These are phyloP conservation scores for Plecotus auritus DNA, from an alignment of 2,113 vertebrate genomes.

Conservation along the genomic window DNA sequence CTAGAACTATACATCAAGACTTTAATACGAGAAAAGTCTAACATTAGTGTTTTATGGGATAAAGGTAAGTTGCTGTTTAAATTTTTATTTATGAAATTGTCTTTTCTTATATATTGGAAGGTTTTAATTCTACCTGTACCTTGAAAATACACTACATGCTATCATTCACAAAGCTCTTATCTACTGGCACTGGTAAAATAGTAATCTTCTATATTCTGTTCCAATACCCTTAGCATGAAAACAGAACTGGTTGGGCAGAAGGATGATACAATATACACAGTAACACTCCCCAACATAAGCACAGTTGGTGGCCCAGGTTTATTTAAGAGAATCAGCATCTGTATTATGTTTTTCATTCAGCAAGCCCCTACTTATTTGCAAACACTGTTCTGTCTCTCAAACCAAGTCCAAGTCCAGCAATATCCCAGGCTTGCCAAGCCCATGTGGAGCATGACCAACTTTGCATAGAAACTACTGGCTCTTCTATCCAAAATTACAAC, in stretches of 20 bases:
- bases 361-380: constrained; percentile 39
- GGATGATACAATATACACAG: neutral
- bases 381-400: neutral
- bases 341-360: constrained; percentile 27
- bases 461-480: neutral
- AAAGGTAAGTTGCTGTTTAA: neutral
- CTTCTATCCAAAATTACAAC: neutral
- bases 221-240: neutral
- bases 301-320: constrained; percentile 20
- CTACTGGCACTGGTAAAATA: neutral
- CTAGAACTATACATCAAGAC: neutral
- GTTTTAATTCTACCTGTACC: neutral
- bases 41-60: neutral
- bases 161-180: neutral
- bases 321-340: constrained; percentile 35
- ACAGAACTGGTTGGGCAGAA: neutral
- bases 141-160: neutral
- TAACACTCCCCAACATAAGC: neutral
- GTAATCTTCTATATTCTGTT: neutral
- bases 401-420: neutral
- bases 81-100: neutral
- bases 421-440: neutral
- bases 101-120: neutral
- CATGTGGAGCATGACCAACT: neutral
- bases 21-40: neutral